These are phyloP conservation scores for Exaiptasia diaphana DNA, from an alignment of 64 coral and sea anemone genomes.

Conservation along the genomic window DNA sequence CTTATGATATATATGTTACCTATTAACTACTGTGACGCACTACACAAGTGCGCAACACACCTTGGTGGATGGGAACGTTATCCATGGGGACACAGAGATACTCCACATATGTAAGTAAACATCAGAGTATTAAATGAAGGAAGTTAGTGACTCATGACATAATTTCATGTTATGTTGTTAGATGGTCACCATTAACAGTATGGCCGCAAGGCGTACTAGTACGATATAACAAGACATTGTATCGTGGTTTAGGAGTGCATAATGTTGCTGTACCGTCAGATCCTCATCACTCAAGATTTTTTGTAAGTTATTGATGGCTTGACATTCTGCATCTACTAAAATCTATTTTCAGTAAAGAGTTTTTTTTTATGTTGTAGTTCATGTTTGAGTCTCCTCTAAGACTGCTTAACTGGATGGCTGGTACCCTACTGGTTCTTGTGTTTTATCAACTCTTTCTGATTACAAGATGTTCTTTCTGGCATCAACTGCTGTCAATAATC, in stretches of 20 bases:
- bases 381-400: slow-evolving; percentile 95
- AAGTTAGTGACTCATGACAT: too few relatives aligned
- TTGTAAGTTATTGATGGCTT: slow-evolving; percentile 62
- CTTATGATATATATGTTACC: slow-evolving; percentile 93
- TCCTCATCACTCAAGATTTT: slow-evolving; percentile 94
- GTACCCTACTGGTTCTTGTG: slow-evolving; percentile 55
- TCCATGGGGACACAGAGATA: slow-evolving; percentile 66
- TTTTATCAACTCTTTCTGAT: slow-evolving; percentile 90
- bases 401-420: slow-evolving; percentile 82
- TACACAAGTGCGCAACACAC: slow-evolving; percentile 84
- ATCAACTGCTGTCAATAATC: slow-evolving; percentile 82
- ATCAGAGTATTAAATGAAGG: background rate
- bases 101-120: slow-evolving; percentile 81
- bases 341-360: background rate
- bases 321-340: background rate
- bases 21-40: slow-evolving; percentile 78
- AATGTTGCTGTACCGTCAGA: slow-evolving; percentile 97
- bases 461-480: slow-evolving; percentile 74
- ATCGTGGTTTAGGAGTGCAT: slow-evolving; percentile 79
- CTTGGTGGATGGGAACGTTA: slow-evolving; percentile 88
- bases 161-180: background rate
- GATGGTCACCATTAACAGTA: slow-evolving; percentile 91
- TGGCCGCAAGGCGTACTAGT: slow-evolving; percentile 96
- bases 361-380: too few relatives aligned
- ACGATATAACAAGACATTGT: slow-evolving; percentile 76